Conservation (phyloP, 2,113 vertebrate species). For the Xiphophorus hellerii region DNA sequence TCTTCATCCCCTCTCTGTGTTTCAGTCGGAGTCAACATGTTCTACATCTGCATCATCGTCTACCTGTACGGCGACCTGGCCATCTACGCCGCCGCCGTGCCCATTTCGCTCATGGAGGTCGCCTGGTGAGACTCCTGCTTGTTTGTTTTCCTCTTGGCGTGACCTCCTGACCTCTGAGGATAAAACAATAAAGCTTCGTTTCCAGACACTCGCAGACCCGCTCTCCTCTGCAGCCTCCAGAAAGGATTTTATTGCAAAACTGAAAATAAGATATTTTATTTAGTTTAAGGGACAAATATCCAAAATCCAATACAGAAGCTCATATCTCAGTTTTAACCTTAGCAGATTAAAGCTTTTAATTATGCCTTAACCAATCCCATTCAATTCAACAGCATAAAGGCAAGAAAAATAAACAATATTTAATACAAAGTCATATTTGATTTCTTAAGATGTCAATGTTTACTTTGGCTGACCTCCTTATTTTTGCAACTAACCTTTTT, state of each 20-base stretch:
- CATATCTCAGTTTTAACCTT: too few relatives aligned
- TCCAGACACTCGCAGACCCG: constrained; percentile 21
- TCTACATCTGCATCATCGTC: constrained; percentile 98
- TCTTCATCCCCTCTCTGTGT: constrained; percentile 1
- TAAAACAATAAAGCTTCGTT: constrained; percentile 55
- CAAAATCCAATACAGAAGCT: too few relatives aligned
- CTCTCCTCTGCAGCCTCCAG: constrained; percentile 38
- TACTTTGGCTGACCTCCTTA: too few relatives aligned
- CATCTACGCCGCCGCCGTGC: constrained; percentile 97
- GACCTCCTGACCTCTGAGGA: constrained; percentile 19
- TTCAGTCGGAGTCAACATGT: constrained; percentile 96
- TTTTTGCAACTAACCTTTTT: too few relatives aligned
- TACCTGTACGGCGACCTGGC: constrained; percentile 98
- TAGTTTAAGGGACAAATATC: constrained; percentile 27
- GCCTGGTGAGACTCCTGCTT: constrained; percentile 87
- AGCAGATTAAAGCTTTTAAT: too few relatives aligned
- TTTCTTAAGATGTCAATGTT: too few relatives aligned
- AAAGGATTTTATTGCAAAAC: constrained; percentile 65
- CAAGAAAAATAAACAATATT: too few relatives aligned
- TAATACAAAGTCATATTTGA: too few relatives aligned
- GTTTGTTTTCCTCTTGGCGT: background rate
- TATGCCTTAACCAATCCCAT: too few relatives aligned
- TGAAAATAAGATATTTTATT: constrained; percentile 37
- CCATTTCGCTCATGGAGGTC: constrained; percentile 95
- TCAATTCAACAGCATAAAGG: too few relatives aligned